Conservation (phyloP, 2,113 vertebrate genomes). For the Istiophorus platypterus region DNA sequence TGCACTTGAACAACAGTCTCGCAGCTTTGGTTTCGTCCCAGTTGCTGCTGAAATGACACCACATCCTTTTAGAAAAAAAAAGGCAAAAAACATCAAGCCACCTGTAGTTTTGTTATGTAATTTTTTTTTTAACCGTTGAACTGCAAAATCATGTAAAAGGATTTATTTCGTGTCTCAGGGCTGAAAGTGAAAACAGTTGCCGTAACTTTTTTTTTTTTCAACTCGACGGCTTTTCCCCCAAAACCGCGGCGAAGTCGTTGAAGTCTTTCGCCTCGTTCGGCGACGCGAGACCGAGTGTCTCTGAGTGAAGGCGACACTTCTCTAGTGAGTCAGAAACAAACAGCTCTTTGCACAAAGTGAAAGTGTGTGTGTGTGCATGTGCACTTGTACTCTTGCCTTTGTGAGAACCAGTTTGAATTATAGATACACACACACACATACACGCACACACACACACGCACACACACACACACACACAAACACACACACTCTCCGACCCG, state of each 20-base stretch:
- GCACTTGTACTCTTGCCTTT: neutral
- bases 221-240: no score
- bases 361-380: conserved; percentile 9
- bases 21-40: conserved; percentile 54
- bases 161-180: neutral
- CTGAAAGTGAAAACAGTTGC: neutral
- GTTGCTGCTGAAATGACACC: conserved; percentile 46
- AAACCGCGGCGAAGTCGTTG: no score
- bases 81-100: no score
- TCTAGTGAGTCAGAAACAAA: conserved; percentile 45
- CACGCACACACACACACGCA: no score
- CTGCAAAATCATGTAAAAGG: neutral
- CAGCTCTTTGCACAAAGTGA: conserved; percentile 4
- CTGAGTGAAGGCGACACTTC: neutral
- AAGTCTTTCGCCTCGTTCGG: no score
- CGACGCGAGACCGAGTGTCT: no score
- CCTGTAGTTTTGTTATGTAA: no score
- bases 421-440: no score
- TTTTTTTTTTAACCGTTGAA: neutral
- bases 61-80: conserved; percentile 29
- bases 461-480: no score
- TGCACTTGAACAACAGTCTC: conserved; percentile 16
- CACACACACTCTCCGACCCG: no score
- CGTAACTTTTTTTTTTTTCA: neutral
- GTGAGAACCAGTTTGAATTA: no score